Conservation (phyloP, 2,113 vertebrate genomes). For the Zosterops japonicus region DNA sequence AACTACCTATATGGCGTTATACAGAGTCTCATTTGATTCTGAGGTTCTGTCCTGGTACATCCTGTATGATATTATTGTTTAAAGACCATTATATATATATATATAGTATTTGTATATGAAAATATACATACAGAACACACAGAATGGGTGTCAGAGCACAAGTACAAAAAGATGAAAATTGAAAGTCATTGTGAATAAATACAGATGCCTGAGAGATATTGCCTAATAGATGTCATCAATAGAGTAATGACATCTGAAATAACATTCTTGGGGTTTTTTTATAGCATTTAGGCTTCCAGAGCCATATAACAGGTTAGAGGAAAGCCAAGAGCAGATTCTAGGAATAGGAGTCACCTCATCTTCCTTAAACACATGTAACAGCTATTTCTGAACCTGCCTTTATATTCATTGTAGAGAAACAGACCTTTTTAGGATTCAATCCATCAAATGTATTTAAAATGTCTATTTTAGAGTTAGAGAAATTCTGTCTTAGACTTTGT, state of each 20-base stretch:
- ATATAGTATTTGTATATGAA: not conserved
- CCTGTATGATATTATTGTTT: not conserved
- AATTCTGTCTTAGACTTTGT: not conserved
- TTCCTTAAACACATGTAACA: not conserved
- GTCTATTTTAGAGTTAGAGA: not conserved
- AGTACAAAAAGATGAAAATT: not conserved
- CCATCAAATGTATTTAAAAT: not conserved
- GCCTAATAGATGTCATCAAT: not conserved
- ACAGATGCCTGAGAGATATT: not conserved
- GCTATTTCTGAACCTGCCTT: not conserved
- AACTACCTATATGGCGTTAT: not conserved
- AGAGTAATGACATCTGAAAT: not conserved
- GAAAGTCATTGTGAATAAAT: not conserved
- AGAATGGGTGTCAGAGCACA: not conserved
- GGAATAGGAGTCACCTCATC: not conserved
- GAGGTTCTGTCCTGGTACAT: not conserved
- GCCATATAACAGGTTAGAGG: not conserved
- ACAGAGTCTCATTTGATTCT: not conserved
- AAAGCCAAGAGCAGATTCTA: not conserved
- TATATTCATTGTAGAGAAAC: not conserved
- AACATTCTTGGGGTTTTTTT: not conserved
- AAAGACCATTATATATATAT: not conserved
- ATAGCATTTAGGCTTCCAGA: not conserved
- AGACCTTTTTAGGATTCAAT: not conserved
- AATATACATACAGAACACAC: not conserved